Base-by-base conservation (phyloP, 1,140 invertebrate species). In the Palaemon carinicauda region DNA sequence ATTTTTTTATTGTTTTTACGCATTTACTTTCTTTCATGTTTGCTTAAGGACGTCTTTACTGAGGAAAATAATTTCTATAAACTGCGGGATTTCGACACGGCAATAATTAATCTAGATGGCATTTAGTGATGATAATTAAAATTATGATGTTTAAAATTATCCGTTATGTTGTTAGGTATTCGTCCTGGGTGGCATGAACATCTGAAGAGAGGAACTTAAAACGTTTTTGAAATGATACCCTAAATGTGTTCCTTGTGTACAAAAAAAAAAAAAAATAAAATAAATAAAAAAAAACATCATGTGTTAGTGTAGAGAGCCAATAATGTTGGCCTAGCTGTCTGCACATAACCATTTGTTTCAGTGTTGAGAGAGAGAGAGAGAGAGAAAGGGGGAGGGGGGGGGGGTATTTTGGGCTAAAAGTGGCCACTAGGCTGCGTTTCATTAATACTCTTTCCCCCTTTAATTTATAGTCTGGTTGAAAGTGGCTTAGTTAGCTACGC, bases 111-210 rank as follows among this genome's bases (percentile, higher is more conserved):
- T 41, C 12, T 41, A 12, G 41, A 12, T 41, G 41, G 41, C 12
- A 41, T 41, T 41, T 41, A 9, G 7, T 41, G 12, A 41, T 5
- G 7, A 0, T 41, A 41, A 41, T 41, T 41, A 41, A 9, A 7
- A 41, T 41, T 41, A 41, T 41, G 41, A 41, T 41, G 41, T 41
- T 0, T n/a, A 41, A 12, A 9, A 41, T 41, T 41, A 41, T n/a
- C 41, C 41, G 41, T 9, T 41, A 41, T 41, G 7, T 41, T 41
- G 7, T 41, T 41, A 41, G 12, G 12, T 41, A 7, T 9, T 5
- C 15, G 19, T 54, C 54, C 56, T 10, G 3, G 19, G 51, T 83
- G 82, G 60, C 41, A 71, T 71, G 77, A 83, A 75, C 82, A 83
- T 77, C 65, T 77, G 71, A 52, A 21, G 77, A 60, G 56, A 60